Base-by-base conservation (phyloP, 2,797 vertebrate species). In the Hylomyscus alleni region DNA sequence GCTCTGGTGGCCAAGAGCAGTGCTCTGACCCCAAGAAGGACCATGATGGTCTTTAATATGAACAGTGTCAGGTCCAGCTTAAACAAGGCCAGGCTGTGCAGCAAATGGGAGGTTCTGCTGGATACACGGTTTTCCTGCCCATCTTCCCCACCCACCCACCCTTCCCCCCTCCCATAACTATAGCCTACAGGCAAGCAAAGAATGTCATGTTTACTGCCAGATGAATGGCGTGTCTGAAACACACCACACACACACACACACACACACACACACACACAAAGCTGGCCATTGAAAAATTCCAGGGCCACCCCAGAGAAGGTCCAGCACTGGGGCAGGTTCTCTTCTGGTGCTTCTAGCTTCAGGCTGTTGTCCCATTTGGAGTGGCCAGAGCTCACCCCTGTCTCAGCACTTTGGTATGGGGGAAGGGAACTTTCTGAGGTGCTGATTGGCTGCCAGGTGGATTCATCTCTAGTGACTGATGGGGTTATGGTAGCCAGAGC, bases 161-260 rank as follows among this genome's bases (percentile, higher is more conserved):
- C 60, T 8, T 4, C 62, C 65, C 14, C 31, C 31, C 0, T 8
- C 4, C 62, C 44, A 44, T 44, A 44, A 44, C 9, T 1, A 6
- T 29, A 34, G 13, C 37, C 13, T 1, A 13, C n/a, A 13, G 56
- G 2, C 6, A 1, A 37, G n/a, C 40, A 47, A 37, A 44, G 60
- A 11, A 1, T 24, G 22, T 3, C 77, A 40, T 22, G 34, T 89
- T 3, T 15, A 22, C 56, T 8, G 1, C 37, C 80, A 88, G 56
- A 58, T 19, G 37, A 91, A 92, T 75, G 85, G 58, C n/a, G 94
- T 91, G 82, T 69, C 83, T 85, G 20, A 5, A 40, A 34, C 20
- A 78, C 17, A 69, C 67, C 34, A 34, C 20, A 78, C 17, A 69
- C 69, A 72, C n/a, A 37, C 67, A 72, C 9, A 40, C 69, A 73